Conservation (phyloP, 2,888 invertebrate species). For the Pseudococcus jackbeardsleyi region DNA sequence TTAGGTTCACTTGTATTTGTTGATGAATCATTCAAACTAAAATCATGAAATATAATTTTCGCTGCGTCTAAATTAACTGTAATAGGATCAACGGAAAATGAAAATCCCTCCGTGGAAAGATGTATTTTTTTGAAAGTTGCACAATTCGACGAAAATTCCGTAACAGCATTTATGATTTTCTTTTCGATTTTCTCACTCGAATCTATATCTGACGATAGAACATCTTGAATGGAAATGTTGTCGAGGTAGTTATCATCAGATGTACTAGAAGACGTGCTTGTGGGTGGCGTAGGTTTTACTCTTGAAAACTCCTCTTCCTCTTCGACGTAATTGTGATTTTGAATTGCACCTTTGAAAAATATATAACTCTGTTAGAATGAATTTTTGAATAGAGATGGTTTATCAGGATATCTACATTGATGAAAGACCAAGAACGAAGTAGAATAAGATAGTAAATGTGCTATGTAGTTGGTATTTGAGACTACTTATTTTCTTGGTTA, state of each 20-base stretch:
- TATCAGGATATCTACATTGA: no score
- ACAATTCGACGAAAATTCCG: background rate
- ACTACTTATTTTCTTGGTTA: no score
- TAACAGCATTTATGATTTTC: background rate
- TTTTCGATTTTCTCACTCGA: background rate
- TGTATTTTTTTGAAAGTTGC: background rate
- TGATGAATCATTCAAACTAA: background rate
- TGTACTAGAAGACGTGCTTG: background rate
- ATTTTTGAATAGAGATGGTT: no score
- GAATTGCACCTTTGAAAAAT: no score
- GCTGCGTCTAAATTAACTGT: background rate
- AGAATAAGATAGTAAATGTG: no score
- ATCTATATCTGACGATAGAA: background rate
- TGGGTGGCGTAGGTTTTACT: no score
- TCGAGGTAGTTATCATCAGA: background rate
- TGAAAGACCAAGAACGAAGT: no score
- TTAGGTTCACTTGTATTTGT: background rate
- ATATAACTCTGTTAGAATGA: no score
- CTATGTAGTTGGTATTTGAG: no score
- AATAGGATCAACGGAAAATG: background rate
- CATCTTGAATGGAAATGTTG: background rate
- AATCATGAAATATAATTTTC: background rate
- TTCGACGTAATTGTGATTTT: no score
- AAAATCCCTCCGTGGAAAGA: background rate
- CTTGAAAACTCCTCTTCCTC: no score